A percentile compares a stretch with the other conserved stretches of the same genome.
Evolutionary conservation across 2,888 invertebrate genomes (phyloP).

Genomic region (Exephanes ischioxanthus): DNA sequence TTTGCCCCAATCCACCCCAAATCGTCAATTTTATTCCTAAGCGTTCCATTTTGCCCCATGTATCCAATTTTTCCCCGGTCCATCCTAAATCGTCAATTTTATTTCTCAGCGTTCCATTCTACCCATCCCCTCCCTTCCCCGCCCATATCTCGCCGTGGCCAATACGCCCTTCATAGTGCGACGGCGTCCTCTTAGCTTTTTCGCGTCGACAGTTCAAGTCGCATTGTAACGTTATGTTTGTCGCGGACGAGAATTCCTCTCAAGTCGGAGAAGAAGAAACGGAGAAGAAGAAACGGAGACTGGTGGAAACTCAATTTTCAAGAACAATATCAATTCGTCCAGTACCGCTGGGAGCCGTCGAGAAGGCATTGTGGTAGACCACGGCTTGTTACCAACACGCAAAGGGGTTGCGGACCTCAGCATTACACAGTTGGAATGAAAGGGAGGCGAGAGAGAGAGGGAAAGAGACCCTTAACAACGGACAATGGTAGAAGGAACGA

Average conservation of each 20-base stretch:
- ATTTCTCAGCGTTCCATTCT: too few relatives aligned
- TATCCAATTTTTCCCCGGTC: too few relatives aligned
- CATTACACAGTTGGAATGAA: neutral
- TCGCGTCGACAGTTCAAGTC: neutral
- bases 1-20: too few relatives aligned
- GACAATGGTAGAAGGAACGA: slow-evolving; percentile 1
- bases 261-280: neutral
- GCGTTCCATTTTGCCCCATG: too few relatives aligned
- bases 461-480: neutral
- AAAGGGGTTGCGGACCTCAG: slow-evolving; percentile 26
- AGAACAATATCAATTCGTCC: slow-evolving; percentile 61
- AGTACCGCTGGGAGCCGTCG: slow-evolving; percentile 16
- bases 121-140: too few relatives aligned
- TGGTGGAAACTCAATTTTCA: slow-evolving; percentile 60
- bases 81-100: too few relatives aligned
- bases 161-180: neutral
- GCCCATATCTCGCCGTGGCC: too few relatives aligned
- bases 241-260: slow-evolving; percentile 3
- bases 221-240: neutral
- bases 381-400: slow-evolving; percentile 44
- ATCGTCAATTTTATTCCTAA: too few relatives aligned
- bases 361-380: slow-evolving; percentile 35
- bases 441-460: neutral
- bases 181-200: neutral
- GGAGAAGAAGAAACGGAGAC: slow-evolving; percentile 1